Base-by-base conservation (phyloP, 2,113 vertebrate species). In the Prunella fulvescens region DNA sequence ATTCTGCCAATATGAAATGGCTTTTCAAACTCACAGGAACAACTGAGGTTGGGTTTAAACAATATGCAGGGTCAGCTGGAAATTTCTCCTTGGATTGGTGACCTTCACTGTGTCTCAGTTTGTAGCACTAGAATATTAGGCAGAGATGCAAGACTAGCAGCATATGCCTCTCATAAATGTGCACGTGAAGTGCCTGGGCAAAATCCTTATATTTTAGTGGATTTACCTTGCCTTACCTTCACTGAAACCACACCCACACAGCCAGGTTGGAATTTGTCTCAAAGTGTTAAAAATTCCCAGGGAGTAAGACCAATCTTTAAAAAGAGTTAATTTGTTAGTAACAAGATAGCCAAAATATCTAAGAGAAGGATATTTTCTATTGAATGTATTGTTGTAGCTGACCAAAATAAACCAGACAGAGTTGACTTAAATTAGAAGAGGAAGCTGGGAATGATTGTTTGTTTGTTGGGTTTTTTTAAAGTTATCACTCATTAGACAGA, bases 401-500 rank as follows among this genome's bases (percentile, higher is more conserved):
- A 91, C 79, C 64, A 67, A 81, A 93, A 84, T 33, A 60, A 77
- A 81, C 19, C 35, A n/a, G 35, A n/a, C 54, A 89, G 56, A 92
- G 61, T 89, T 92, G 60, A 93, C 60, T 95, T 88, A 86, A 90
- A 53, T 96, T 85, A 90, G 79, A 82, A 79, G 69, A 71, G 60
- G 45, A 91, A 79, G 23, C 35, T 61, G 26, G 26, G 19, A 79
- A 69, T 14, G 9, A 11, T 73, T 96, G 39, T 7, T 86, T 95
- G 76, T 61, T 91, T 76, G 39, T 66, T 82, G 35, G 31, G 4
- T 0, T 7, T 71, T 90, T 90, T 95, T 48, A 11, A 90, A 93
- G 77, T 92, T 95, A 81, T 79, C 78, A 76, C 70, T 96, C 96
- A 96, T 96, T 97, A 98, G 62, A 85, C 25, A 80, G 62, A 96